Conservation (phyloP, 2,888 invertebrate genomes). For the Pheosia gnoma region DNA sequence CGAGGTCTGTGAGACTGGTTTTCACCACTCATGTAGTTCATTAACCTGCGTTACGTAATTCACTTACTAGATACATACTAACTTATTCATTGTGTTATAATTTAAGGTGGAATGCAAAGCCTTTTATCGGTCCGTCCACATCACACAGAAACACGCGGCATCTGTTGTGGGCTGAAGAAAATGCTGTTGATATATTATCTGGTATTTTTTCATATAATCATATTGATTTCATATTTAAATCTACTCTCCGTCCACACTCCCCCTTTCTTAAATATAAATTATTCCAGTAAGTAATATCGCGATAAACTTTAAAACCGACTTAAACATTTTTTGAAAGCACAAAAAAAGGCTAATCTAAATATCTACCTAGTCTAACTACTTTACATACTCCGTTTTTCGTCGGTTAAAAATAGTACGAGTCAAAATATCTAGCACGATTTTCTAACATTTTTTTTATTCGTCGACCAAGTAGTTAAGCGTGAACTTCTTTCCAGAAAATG, state of each 20-base stretch:
- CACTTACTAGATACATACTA: neutral
- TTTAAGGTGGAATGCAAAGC: constrained; percentile 71
- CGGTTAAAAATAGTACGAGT: too few relatives aligned
- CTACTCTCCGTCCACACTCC: too few relatives aligned
- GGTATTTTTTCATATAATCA: constrained; percentile 36
- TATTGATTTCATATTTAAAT: neutral
- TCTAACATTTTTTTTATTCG: too few relatives aligned
- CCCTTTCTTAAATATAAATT: too few relatives aligned
- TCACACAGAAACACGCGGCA: constrained; percentile 63
- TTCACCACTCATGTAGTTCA: neutral
- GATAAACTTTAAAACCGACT: too few relatives aligned
- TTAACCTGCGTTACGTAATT: neutral
- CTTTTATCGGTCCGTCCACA: constrained; percentile 58
- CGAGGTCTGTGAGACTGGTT: too few relatives aligned
- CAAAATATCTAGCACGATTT: too few relatives aligned
- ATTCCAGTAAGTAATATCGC: too few relatives aligned
- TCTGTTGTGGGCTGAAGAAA: constrained; percentile 73
- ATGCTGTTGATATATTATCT: constrained; percentile 44
- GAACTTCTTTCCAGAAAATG: constrained; percentile 52
- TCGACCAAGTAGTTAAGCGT: neutral
- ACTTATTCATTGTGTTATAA: constrained; percentile 8
- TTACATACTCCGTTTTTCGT: too few relatives aligned
- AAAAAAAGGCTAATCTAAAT: too few relatives aligned
- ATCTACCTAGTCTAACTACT: too few relatives aligned
- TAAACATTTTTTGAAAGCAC: too few relatives aligned